Conservation (phyloP, 35 echinoderm and acorn worm species). For the Lytechinus pictus region DNA sequence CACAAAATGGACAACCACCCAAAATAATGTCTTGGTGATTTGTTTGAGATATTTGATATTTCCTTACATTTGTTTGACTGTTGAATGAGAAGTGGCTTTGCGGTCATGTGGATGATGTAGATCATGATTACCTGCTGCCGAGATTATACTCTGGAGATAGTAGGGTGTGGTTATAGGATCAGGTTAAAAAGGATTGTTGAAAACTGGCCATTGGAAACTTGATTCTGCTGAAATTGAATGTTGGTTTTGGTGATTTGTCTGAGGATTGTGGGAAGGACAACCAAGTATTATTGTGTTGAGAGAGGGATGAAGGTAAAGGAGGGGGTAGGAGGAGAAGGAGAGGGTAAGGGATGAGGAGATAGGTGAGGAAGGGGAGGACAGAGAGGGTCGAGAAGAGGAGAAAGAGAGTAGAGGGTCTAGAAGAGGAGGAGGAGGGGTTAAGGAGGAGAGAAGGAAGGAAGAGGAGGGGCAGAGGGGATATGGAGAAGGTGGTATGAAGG, state of each 20-base stretch:
- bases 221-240: neutral
- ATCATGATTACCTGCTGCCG: neutral
- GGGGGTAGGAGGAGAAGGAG: too few relatives aligned
- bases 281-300: too few relatives aligned
- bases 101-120: neutral
- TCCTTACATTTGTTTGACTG: neutral
- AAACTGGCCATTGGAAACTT: neutral
- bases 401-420: too few relatives aligned
- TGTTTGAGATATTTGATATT: neutral
- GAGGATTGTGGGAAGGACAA: neutral
- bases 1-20: neutral
- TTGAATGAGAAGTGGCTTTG: neutral
- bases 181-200: neutral
- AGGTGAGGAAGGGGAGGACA: too few relatives aligned
- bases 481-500: too few relatives aligned
- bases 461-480: too few relatives aligned
- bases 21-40: neutral
- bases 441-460: too few relatives aligned
- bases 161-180: neutral
- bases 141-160: neutral
- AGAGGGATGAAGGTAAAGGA: too few relatives aligned
- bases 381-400: too few relatives aligned
- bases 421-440: too few relatives aligned
- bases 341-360: too few relatives aligned
- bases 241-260: neutral